Conservation (phyloP, 2,113 vertebrate species). For the Xyliphius kryptos region DNA sequence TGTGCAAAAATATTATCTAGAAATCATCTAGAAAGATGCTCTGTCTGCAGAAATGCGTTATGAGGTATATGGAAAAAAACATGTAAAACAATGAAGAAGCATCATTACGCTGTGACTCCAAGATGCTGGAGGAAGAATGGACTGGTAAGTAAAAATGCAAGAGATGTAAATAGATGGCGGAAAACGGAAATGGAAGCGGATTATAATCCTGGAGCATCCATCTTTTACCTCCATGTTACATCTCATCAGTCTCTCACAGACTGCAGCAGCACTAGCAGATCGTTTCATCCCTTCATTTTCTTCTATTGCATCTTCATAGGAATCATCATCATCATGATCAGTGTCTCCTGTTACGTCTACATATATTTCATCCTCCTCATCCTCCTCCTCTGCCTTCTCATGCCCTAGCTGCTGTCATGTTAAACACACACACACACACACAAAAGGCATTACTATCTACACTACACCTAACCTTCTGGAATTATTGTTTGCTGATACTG, state of each 20-base stretch:
- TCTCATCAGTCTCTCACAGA: slow-evolving; percentile 52
- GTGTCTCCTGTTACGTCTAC: slow-evolving; percentile 19
- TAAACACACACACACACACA: slow-evolving; percentile 46
- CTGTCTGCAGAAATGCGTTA: not conserved
- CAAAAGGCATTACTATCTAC: too few relatives aligned
- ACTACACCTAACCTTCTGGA: too few relatives aligned
- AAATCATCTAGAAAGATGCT: too few relatives aligned
- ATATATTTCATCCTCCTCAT: slow-evolving; percentile 37
- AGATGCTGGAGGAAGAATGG: not conserved
- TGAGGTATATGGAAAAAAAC: not conserved
- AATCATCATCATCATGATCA: too few relatives aligned
- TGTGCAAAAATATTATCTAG: too few relatives aligned
- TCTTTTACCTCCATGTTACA: slow-evolving; percentile 54
- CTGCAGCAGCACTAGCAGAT: slow-evolving; percentile 40
- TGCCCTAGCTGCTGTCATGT: slow-evolving; percentile 33
- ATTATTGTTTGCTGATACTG: too few relatives aligned
- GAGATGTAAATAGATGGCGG: too few relatives aligned
- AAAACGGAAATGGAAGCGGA: too few relatives aligned
- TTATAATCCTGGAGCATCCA: not conserved
- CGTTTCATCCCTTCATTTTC: slow-evolving; percentile 41
- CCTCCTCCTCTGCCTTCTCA: too few relatives aligned
- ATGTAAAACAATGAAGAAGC: not conserved
- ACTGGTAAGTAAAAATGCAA: slow-evolving; percentile 15
- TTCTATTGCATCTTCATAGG: slow-evolving; percentile 39
- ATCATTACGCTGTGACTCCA: not conserved